phyloP scores from a whole-genome alignment of 2,888 invertebrate species.

The Lypha dubia region DNA sequence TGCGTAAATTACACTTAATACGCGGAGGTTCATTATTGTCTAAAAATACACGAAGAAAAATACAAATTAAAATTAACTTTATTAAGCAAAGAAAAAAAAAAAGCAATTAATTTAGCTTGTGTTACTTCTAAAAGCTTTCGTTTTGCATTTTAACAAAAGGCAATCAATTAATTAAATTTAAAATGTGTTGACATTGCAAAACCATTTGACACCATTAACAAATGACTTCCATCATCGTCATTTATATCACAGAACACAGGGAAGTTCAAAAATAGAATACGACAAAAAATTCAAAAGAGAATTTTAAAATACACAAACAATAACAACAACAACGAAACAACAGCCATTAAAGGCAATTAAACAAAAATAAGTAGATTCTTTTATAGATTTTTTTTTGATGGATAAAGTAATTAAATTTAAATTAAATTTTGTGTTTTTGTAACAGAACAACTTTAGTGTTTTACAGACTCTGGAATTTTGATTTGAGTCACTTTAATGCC shows the following conservation, averaged over 20 bases:
- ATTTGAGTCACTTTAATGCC: slow-evolving; percentile 63
- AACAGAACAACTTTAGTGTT: neutral
- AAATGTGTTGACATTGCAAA: slow-evolving; percentile 72
- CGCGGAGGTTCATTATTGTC: slow-evolving; percentile 92
- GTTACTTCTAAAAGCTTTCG: slow-evolving; percentile 11
- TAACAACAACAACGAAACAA: slow-evolving; percentile 10
- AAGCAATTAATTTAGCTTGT: slow-evolving; percentile 62
- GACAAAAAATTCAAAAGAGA: slow-evolving; percentile 25
- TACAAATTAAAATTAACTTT: slow-evolving; percentile 74
- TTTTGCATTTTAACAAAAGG: slow-evolving; percentile 32
- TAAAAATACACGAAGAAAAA: slow-evolving; percentile 78
- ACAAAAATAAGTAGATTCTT: slow-evolving; percentile 53
- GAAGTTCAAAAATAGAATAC: slow-evolving; percentile 44
- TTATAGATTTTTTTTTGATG: slow-evolving; percentile 54
- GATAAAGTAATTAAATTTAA: slow-evolving; percentile 66
- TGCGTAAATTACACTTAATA: slow-evolving; percentile 94
- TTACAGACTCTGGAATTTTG: slow-evolving; percentile 65
- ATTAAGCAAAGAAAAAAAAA: too few species aligned
- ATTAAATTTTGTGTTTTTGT: slow-evolving; percentile 54
- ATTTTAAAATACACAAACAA: slow-evolving; percentile 17
- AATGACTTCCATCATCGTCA: slow-evolving; percentile 72
- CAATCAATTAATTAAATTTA: slow-evolving; percentile 72
- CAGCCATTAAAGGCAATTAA: slow-evolving; percentile 55
- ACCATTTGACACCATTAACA: slow-evolving; percentile 72
- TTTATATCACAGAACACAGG: slow-evolving; percentile 48